Base-by-base conservation (phyloP, 2,888 invertebrate genomes). In the Micoletzkya japonica region DNA sequence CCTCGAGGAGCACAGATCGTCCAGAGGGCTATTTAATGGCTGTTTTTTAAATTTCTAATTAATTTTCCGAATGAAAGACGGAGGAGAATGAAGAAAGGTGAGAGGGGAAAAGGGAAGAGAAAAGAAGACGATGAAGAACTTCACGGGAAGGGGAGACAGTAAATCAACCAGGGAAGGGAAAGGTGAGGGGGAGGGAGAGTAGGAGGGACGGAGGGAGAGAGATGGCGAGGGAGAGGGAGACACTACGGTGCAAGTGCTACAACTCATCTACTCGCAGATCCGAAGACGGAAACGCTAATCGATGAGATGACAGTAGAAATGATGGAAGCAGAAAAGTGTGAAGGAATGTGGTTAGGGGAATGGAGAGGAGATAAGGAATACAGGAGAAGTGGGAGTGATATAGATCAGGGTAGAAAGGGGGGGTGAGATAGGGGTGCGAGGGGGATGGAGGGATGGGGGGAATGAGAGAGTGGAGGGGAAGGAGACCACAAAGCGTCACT, bases 51-150 rank as follows among this genome's bases (percentile, higher is more conserved):
- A n/a, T n/a, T n/a, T n/a, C n/a, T n/a, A n/a, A n/a, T n/a, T n/a
- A n/a, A n/a, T n/a, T n/a, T n/a, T n/a, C n/a, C n/a, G n/a, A n/a
- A n/a, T 14, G 44, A 44, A 44, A 20, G 20, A 20, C 10, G 44
- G 44, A 44, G 20, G 44, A 44, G 44, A 20, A 44, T 10, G 50
- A 50, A 32, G 34, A 50, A 36, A 50, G 50, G 50, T 49, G 32
- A 63, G 63, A 63, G 63, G 26, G 63, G 7, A 58, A 32, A 50
- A 63, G 63, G 36, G 50, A 14, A 26, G 20, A 34, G 34, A 26
- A 58, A 26, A 58, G 58, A 3, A 4, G 58, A 50, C 10, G 20
- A 20, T 14, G 44, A 20, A 44, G 44, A 44, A 44, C 10, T 14
- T 14, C 10, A 44, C 10, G 44, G 44, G 44, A 44, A 44, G 44